These are phyloP conservation scores for Semnornis frantzii DNA, from an alignment of 2,113 vertebrate species.

Conservation along the genomic window DNA sequence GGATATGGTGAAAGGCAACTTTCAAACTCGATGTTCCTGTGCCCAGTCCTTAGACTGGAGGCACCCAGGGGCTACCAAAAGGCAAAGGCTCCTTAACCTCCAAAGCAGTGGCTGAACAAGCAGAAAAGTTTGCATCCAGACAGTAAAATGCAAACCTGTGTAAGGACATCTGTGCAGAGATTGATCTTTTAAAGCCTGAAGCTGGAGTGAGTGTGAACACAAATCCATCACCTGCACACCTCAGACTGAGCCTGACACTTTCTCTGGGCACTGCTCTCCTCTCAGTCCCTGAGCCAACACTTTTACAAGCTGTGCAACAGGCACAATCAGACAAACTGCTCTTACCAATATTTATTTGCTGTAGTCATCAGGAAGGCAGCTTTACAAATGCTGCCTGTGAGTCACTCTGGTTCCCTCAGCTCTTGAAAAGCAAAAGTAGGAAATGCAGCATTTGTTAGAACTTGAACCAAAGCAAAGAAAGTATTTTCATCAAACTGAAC, in stretches of 20 bases:
- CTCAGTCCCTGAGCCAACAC: not conserved
- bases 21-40: not conserved
- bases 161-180: not conserved
- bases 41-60: not conserved
- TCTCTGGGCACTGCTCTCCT: not conserved
- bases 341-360: not conserved
- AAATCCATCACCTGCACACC: not conserved
- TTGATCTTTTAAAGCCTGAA: not conserved
- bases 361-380: not conserved
- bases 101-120: not conserved
- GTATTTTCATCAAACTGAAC: not conserved
- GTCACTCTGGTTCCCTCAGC: not conserved
- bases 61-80: not conserved
- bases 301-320: not conserved
- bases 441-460: not conserved
- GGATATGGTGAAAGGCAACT: not conserved
- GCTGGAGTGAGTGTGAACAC: not conserved
- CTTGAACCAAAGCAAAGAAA: not conserved
- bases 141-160: not conserved
- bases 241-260: not conserved
- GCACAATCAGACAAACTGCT: not conserved
- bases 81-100: not conserved
- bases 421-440: not conserved
- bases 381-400: not conserved
- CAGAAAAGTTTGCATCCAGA: not conserved